A percentile compares a stretch with the other conserved stretches of the same genome.
Evolutionary conservation across 2,113 vertebrate genomes (phyloP).

Genomic region (Sylvilagus bachmani): DNA sequence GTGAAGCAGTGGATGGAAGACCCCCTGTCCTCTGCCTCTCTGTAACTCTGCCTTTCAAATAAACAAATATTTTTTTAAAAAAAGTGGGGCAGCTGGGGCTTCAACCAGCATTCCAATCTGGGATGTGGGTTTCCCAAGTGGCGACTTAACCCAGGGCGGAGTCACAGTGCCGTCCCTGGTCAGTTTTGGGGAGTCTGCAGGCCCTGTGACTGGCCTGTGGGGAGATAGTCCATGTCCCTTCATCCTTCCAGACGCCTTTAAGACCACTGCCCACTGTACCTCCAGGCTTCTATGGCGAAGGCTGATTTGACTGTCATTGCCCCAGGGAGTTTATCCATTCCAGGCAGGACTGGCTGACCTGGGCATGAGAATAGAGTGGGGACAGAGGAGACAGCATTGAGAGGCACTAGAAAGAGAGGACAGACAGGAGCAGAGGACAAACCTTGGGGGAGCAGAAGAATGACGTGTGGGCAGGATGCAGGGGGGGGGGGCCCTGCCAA

Average conservation of each 20-base stretch:
- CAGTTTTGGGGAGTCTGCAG: neutral
- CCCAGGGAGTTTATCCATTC: neutral
- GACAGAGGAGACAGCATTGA: conserved; percentile 37
- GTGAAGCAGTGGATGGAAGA: too few species aligned
- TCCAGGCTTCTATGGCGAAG: neutral
- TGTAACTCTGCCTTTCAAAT: too few species aligned
- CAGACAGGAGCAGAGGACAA: neutral
- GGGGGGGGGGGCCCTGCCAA: neutral
- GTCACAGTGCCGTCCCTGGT: too few species aligned
- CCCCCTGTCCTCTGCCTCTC: too few species aligned
- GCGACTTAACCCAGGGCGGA: too few species aligned
- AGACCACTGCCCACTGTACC: neutral
- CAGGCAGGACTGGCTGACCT: neutral
- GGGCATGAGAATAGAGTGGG: neutral
- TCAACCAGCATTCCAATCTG: too few species aligned
- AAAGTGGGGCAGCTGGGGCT: too few species aligned
- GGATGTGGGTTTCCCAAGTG: too few species aligned
- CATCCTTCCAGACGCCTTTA: neutral
- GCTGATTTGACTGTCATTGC: neutral
- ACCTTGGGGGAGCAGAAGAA: neutral
- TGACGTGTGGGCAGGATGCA: neutral
- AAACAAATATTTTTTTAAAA: too few species aligned
- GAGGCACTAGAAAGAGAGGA: conserved; percentile 1
- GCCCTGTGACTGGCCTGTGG: too few species aligned
- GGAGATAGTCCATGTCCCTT: neutral